phyloP scores from a whole-genome alignment of 2,888 invertebrate genomes.

The Drosophila yooni region DNA sequence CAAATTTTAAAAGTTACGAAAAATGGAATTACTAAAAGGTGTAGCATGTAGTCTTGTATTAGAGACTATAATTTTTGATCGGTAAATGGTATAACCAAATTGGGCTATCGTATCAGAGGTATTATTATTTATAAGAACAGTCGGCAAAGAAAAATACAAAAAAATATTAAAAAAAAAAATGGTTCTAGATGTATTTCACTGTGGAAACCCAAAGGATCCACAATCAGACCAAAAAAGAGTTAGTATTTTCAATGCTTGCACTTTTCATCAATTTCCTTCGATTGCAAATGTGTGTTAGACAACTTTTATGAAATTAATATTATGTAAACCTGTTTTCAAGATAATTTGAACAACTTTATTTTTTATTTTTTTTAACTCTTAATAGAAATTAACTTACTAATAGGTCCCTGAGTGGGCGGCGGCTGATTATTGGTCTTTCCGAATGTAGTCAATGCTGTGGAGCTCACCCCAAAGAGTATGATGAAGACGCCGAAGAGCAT shows the following conservation, averaged over 20 bases:
- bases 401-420: slow-evolving; percentile 87
- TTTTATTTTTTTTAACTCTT: background rate
- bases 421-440: slow-evolving; percentile 88
- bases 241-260: background rate
- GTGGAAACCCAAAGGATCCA: background rate
- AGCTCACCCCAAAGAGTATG: slow-evolving; percentile 85
- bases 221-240: background rate
- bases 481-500: slow-evolving; percentile 85
- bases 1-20: no score
- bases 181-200: background rate
- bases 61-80: background rate
- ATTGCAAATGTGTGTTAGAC: background rate
- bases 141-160: background rate
- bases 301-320: background rate
- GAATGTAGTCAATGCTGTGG: slow-evolving; percentile 89
- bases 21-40: background rate
- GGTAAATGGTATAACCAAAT: no score
- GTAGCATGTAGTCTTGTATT: background rate
- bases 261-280: background rate
- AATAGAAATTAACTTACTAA: slow-evolving; percentile 86
- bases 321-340: background rate
- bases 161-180: background rate
- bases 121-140: background rate
- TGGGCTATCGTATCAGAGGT: no score
- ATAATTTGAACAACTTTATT: no score